A percentile compares a stretch with the other conserved stretches of the same genome.
These are phyloP conservation scores for Bombus confusus DNA, from an alignment of 1,140 invertebrate genomes.

Conservation along the genomic window DNA sequence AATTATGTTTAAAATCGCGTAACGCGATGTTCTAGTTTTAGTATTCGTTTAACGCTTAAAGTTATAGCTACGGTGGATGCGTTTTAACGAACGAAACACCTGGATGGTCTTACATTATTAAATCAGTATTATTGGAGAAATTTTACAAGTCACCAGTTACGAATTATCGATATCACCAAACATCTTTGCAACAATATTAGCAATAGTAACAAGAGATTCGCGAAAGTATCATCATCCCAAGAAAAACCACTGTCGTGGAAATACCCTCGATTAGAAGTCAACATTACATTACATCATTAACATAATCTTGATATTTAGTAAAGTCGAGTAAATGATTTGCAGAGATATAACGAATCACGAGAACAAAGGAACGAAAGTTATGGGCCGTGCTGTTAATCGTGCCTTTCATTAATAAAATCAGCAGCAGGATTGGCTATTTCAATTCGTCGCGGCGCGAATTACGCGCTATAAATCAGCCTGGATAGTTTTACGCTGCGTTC, in stretches of 20 bases:
- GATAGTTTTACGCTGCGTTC: not conserved
- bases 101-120: not conserved
- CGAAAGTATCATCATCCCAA: not conserved
- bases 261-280: not conserved
- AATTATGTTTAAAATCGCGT: slow-evolving; percentile 32
- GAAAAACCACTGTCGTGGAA: not conserved
- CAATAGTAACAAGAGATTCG: not conserved
- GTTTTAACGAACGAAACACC: not conserved
- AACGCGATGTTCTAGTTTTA: not conserved
- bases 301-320: not conserved
- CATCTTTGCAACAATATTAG: too few species aligned
- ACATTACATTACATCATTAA: not conserved
- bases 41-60: not conserved
- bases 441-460: not conserved
- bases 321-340: not conserved
- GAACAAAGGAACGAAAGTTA: not conserved
- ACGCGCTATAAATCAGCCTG: not conserved
- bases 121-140: not conserved
- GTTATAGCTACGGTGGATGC: not conserved
- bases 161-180: too few species aligned
- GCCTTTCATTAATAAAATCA: not conserved
- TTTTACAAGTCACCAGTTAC: not conserved
- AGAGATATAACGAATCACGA: too few species aligned
- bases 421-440: not conserved
- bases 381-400: not conserved